Evolutionary conservation across 2,113 vertebrate genomes (phyloP).

Genomic region (Hiodon tergisus): DNA sequence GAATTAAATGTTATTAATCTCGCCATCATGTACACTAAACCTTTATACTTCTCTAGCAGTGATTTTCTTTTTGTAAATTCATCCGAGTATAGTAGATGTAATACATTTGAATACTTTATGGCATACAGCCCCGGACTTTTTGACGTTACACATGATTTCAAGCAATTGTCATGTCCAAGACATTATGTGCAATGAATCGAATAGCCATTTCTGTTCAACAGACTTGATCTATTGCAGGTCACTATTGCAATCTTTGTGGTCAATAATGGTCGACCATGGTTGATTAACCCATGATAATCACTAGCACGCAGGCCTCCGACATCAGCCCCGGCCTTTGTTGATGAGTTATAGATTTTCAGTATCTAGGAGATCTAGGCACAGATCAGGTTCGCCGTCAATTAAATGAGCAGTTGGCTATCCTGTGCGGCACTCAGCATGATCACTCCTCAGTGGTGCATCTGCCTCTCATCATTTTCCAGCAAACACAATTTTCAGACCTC

Average conservation of each 20-base stretch:
- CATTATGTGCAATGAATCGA: not conserved
- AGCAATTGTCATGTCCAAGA: not conserved
- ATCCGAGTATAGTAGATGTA: too few relatives aligned
- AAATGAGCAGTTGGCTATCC: not conserved
- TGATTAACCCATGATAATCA: not conserved
- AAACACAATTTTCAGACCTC: not conserved
- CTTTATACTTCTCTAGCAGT: too few relatives aligned
- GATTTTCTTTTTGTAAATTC: too few relatives aligned
- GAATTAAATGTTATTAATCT: too few relatives aligned
- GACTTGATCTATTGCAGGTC: not conserved
- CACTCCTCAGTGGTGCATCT: not conserved
- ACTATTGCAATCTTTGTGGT: not conserved
- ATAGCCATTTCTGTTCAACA: not conserved
- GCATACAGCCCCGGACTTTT: too few relatives aligned
- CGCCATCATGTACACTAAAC: too few relatives aligned
- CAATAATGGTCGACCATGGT: too few relatives aligned
- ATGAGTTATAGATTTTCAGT: conserved; percentile 22
- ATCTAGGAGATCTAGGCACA: not conserved
- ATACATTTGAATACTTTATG: too few relatives aligned
- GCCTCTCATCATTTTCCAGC: not conserved
- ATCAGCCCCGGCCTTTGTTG: not conserved
- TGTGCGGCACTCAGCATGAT: not conserved
- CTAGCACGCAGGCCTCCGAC: not conserved
- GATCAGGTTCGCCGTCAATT: not conserved
- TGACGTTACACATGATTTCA: not conserved